phyloP scores from a whole-genome alignment of 2,888 invertebrate genomes.

The Reticulitermes lucifugus region DNA sequence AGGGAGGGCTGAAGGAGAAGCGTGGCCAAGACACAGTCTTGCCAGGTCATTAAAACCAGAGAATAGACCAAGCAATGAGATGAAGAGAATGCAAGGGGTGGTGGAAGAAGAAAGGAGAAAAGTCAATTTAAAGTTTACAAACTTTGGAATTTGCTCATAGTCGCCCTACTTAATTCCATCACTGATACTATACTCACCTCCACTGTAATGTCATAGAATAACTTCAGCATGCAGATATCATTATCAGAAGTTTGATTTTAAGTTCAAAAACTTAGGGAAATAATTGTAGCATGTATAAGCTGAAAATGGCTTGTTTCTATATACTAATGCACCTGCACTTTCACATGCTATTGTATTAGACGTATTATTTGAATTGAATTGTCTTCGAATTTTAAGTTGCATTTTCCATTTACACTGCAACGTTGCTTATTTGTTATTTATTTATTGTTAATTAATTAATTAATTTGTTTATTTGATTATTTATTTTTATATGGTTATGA shows the following conservation, averaged over 20 bases:
- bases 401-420: no score
- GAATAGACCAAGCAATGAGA: neutral
- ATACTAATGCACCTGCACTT: neutral
- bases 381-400: neutral
- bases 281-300: neutral
- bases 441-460: no score
- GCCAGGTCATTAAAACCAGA: conserved; percentile 42
- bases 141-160: conserved; percentile 14
- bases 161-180: neutral
- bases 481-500: neutral
- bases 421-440: no score
- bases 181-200: neutral
- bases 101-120: conserved; percentile 8
- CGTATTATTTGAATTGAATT: neutral
- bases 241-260: neutral
- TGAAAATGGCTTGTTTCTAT: conserved; percentile 1
- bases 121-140: conserved; percentile 39
- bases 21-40: conserved; percentile 28
- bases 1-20: neutral
- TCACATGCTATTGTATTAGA: neutral
- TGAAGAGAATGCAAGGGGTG: neutral
- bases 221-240: conserved; percentile 1
- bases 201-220: neutral
- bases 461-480: no score
- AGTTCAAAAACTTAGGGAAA: neutral